Conservation (phyloP, 2,888 invertebrate species). For the Fragum fragum region DNA sequence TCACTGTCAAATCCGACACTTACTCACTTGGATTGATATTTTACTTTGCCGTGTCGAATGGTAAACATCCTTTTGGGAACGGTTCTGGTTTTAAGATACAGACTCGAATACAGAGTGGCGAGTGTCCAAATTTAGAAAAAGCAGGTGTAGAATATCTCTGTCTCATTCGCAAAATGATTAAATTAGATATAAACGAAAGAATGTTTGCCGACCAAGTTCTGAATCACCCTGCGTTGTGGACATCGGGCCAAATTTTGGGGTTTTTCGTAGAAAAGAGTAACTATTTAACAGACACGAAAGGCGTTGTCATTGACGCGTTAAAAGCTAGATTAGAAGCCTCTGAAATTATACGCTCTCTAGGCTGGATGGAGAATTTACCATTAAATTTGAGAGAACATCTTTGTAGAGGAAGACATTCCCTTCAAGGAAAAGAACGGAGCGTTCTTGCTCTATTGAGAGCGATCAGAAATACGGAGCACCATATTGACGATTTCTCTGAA, state of each 20-base stretch:
- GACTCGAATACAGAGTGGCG: neutral
- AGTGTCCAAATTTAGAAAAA: neutral
- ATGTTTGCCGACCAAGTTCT: slow-evolving; percentile 7
- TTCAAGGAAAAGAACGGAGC: slow-evolving; percentile 4
- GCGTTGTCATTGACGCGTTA: neutral
- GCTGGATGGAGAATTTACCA: slow-evolving; percentile 19
- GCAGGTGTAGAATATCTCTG: neutral
- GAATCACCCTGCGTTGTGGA: slow-evolving; percentile 26
- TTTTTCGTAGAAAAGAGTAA: slow-evolving; percentile 22
- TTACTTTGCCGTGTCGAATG: slow-evolving; percentile 5
- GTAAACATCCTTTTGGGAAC: slow-evolving; percentile 17
- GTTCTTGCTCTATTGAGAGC: slow-evolving; percentile 9
- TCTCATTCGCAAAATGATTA: slow-evolving; percentile 16
- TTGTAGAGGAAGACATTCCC: neutral
- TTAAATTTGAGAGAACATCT: neutral
- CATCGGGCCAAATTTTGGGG: neutral
- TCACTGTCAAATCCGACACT: slow-evolving; percentile 21
- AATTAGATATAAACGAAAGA: slow-evolving; percentile 1
- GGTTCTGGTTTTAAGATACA: slow-evolving; percentile 17
- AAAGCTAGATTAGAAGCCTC: neutral
- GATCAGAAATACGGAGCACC: slow-evolving; percentile 13
- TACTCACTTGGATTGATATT: slow-evolving; percentile 13
- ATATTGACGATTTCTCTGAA: slow-evolving; percentile 13
- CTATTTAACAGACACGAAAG: neutral
- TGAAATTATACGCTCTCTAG: neutral